Conservation (phyloP, 2,888 invertebrate species). For the Gari tellinella region DNA sequence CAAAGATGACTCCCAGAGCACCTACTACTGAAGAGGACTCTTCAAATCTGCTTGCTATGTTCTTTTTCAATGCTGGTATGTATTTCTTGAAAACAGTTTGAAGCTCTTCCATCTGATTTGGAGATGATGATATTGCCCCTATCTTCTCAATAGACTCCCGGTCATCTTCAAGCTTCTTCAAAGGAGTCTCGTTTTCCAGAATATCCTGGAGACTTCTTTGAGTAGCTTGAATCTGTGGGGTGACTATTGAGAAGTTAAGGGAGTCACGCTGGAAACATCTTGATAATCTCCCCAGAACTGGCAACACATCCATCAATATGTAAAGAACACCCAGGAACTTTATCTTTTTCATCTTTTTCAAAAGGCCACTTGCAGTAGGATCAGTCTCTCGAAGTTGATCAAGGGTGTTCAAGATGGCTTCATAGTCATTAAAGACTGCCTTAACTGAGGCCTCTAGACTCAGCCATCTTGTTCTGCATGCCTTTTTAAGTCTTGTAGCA, state of each 20-base stretch:
- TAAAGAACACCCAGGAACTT: no score
- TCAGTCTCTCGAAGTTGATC: conserved; percentile 3
- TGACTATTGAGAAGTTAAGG: no score
- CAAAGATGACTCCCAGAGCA: conserved; percentile 29
- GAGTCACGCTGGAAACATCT: no score
- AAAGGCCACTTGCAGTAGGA: conserved; percentile 13
- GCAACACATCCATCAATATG: no score
- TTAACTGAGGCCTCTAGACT: conserved; percentile 10
- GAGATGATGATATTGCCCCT: no score
- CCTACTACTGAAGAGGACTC: conserved; percentile 6
- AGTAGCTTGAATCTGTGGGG: no score
- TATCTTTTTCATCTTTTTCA: conserved; percentile 1
- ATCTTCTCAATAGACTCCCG: no score
- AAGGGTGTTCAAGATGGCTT: conserved; percentile 14
- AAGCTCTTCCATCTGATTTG: no score
- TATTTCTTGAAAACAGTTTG: conserved; percentile 9
- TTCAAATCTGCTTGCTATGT: conserved; percentile 13
- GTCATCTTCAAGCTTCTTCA: no score
- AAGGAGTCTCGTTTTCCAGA: no score
- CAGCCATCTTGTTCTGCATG: conserved; percentile 19
- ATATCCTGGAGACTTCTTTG: no score
- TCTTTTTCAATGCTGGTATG: conserved; percentile 18
- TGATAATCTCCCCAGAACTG: no score
- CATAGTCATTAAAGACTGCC: conserved; percentile 12
- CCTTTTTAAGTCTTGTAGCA: conserved; percentile 11